Base-by-base conservation (phyloP, 2,888 invertebrate genomes). In the Helobdella robusta region DNA sequence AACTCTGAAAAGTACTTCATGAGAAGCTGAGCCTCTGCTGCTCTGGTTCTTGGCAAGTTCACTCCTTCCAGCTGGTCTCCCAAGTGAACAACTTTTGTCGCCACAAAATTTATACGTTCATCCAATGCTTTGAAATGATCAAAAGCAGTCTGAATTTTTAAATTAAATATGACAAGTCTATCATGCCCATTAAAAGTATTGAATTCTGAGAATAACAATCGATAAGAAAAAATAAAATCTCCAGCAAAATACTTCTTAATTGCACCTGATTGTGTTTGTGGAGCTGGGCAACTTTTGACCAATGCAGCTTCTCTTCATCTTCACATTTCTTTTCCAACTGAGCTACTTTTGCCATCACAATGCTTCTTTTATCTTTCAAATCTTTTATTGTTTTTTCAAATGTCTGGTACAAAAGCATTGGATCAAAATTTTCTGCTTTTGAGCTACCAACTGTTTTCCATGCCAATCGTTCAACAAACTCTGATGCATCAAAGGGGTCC, bases 1-100 rank as follows among this genome's bases (percentile, higher is more conserved):
- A 97, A 97, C 76, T 93, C 93, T 2, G 89, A 87, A 79, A 97
- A 89, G 78, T 90, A 88, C 66, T 87, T 88, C 82, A 98, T 87
- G 30, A 98, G 80, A 75, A 89, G 89, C 74, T 93, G 87, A 0
- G 97, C 97, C 75, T 98, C 97, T 0, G 91, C 91, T 0, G 94
- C 92, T 67, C 97, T 83, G 20, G 93, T 88, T 66, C 98, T 82
- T 0, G 97, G 97, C 0, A 89, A 91, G 76, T 95, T 89, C 0
- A 97, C 92, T 70, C 91, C 93, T 74, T 98, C 97, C 54, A 98
- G 82, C 77, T 98, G 97, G 80, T 97, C 97, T 0, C 97, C 98
- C n/a, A 98, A 84, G 80, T 97, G 95, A 58, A 97, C 86, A 0
- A 98, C 97, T 81, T 95, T 91, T 0, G 93, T 93, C 0, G 97